Evolutionary conservation across 2,113 vertebrate species (phyloP).

Genomic region (Hippocampus abdominalis): DNA sequence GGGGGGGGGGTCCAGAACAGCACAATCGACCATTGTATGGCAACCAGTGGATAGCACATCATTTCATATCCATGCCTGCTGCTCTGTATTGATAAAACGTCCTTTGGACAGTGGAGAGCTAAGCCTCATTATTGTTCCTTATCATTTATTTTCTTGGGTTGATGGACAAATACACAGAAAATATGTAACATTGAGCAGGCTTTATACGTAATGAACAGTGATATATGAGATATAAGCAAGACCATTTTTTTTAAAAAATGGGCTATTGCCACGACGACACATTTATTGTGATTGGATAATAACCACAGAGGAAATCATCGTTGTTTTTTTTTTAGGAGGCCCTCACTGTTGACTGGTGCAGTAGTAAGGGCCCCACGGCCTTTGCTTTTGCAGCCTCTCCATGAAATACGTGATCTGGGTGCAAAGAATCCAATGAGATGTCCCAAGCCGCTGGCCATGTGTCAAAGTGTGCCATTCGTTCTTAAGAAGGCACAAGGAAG

Average conservation of each 20-base stretch:
- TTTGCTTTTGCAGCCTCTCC: slow-evolving; percentile 43
- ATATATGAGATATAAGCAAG: slow-evolving; percentile 9
- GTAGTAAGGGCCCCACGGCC: slow-evolving; percentile 51
- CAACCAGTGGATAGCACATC: slow-evolving; percentile 64
- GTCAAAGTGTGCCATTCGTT: slow-evolving; percentile 38
- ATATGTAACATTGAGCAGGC: not conserved
- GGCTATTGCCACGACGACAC: slow-evolving; percentile 62
- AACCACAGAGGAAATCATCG: slow-evolving; percentile 58
- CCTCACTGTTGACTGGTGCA: slow-evolving; percentile 38
- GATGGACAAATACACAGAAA: not conserved
- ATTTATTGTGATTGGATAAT: slow-evolving; percentile 46
- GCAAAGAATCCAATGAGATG: slow-evolving; percentile 39
- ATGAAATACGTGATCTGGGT: slow-evolving; percentile 54
- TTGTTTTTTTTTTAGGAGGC: slow-evolving; percentile 50
- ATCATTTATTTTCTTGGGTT: slow-evolving; percentile 1
- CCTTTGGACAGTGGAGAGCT: slow-evolving; percentile 51
- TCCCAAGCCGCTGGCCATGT: slow-evolving; percentile 31
- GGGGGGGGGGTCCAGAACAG: slow-evolving; percentile 38
- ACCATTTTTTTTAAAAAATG: slow-evolving; percentile 33
- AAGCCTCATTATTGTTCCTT: not conserved
- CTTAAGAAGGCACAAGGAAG: not conserved
- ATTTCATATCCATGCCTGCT: slow-evolving; percentile 65
- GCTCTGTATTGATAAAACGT: slow-evolving; percentile 66
- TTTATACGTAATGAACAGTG: slow-evolving; percentile 12
- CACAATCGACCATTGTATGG: slow-evolving; percentile 60